Conservation (phyloP, 2,888 invertebrate genomes). For the Chaitophorus viminalis region DNA sequence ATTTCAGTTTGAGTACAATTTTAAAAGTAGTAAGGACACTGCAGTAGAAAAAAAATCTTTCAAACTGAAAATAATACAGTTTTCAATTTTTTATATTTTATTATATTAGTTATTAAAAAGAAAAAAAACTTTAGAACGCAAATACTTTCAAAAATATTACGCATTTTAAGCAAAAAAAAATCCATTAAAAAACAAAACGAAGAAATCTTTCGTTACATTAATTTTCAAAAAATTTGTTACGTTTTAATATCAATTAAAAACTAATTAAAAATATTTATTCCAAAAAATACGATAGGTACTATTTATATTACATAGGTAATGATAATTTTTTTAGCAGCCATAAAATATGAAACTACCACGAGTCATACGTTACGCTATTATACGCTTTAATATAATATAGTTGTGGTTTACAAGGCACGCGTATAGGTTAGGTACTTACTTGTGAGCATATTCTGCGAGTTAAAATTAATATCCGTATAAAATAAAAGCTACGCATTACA, state of each 20-base stretch:
- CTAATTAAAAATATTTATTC: not conserved
- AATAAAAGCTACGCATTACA: no score
- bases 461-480: no score
- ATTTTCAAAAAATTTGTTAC: not conserved
- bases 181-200: no score
- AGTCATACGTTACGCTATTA: no score
- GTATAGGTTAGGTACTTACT: no score
- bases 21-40: not conserved
- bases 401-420: no score
- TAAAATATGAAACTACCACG: no score
- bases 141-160: not conserved
- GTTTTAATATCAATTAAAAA: not conserved
- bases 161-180: not conserved
- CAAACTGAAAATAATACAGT: slow-evolving; percentile 7
- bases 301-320: no score
- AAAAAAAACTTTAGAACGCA: not conserved
- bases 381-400: no score
- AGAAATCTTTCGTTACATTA: no score
- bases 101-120: not conserved
- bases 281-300: not conserved
- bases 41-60: not conserved
- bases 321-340: no score
- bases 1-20: slow-evolving; percentile 17
- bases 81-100: not conserved
- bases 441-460: no score